phyloP scores from a whole-genome alignment of 2,113 vertebrate species.

The Gopherus flavomarginatus region DNA sequence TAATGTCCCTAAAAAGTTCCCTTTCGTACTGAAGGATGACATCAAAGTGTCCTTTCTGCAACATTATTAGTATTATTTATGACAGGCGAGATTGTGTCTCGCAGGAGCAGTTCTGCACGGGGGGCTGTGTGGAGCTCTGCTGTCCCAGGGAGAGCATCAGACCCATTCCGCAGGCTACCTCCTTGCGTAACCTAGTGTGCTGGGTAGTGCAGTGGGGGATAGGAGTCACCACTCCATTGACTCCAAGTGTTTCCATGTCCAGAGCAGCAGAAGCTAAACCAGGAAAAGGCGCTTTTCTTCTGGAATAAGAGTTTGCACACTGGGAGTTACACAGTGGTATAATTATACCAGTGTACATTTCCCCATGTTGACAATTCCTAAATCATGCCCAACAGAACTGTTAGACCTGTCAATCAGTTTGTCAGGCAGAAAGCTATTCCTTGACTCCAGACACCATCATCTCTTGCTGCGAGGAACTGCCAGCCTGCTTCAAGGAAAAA shows the following conservation, averaged over 20 bases:
- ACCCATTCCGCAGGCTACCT: background rate
- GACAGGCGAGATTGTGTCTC: background rate
- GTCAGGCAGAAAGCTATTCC: background rate
- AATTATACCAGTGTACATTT: background rate
- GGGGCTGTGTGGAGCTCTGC: background rate
- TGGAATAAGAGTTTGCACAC: background rate
- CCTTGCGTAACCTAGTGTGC: background rate
- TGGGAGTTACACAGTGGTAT: background rate
- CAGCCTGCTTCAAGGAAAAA: background rate
- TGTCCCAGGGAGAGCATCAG: background rate
- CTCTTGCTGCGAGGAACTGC: background rate
- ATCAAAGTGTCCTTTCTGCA: constrained; percentile 1
- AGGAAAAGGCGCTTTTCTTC: background rate
- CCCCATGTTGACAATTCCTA: background rate
- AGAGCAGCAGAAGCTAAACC: background rate
- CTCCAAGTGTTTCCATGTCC: background rate
- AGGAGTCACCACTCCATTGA: background rate
- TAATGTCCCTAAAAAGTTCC: background rate
- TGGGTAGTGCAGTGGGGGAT: background rate
- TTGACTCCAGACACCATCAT: background rate
- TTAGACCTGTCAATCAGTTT: background rate
- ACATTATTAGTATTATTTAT: constrained; percentile 22
- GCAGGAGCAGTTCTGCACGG: background rate
- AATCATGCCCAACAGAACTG: background rate
- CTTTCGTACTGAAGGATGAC: background rate